A percentile compares a stretch with the other conserved stretches of the same genome.
Conservation (phyloP, 2,113 vertebrate genomes). For the Oryzias melastigma region DNA sequence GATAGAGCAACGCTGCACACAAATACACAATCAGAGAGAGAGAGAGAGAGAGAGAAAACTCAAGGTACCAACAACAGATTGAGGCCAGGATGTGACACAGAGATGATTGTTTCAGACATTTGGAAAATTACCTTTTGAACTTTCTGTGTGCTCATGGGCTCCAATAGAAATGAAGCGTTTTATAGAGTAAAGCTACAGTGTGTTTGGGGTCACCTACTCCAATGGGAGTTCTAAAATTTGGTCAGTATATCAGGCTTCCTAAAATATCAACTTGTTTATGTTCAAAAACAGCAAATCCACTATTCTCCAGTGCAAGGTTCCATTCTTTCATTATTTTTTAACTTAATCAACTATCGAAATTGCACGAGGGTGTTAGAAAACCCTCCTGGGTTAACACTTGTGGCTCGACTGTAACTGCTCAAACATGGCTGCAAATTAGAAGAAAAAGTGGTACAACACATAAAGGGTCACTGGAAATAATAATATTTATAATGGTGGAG, state of each 20-base stretch:
- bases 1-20: conserved; percentile 23
- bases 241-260: conserved; percentile 29
- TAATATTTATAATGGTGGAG: too few relatives aligned
- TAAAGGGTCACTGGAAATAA: too few relatives aligned
- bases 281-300: too few relatives aligned
- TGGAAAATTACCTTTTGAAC: conserved; percentile 36
- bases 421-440: too few relatives aligned
- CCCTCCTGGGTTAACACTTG: too few relatives aligned
- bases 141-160: conserved; percentile 8
- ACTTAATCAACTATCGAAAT: too few relatives aligned
- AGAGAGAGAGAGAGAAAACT: background rate
- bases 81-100: conserved; percentile 24
- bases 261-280: background rate
- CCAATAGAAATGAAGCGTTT: conserved; percentile 20
- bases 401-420: too few relatives aligned
- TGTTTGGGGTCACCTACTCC: conserved; percentile 6
- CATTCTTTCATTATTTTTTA: too few relatives aligned
- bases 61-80: conserved; percentile 8
- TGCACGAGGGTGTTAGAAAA: too few relatives aligned
- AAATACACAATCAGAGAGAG: background rate
- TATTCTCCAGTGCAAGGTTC: too few relatives aligned
- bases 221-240: conserved; percentile 18
- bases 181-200: conserved; percentile 20
- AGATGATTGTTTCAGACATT: conserved; percentile 38
- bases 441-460: too few relatives aligned